These are phyloP conservation scores for Noctuana brunneofusca DNA, from an alignment of 2,888 invertebrate species.

Conservation along the genomic window DNA sequence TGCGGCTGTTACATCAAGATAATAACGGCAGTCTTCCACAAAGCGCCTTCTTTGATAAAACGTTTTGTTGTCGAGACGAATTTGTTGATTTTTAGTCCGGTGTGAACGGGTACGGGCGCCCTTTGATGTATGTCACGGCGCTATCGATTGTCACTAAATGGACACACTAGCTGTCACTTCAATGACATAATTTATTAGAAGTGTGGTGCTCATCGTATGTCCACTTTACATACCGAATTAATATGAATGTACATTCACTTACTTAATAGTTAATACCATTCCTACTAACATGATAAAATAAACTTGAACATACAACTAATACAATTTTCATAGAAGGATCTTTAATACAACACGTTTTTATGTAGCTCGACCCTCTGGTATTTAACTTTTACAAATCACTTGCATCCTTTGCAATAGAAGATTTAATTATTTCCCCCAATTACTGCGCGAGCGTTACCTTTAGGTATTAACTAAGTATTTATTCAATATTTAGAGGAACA, in stretches of 20 bases:
- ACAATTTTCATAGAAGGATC: not conserved
- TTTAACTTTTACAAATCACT: constrained; percentile 18
- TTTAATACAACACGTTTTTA: constrained; percentile 4
- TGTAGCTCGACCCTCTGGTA: constrained; percentile 2
- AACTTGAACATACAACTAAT: not conserved
- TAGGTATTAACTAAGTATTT: constrained; percentile 16
- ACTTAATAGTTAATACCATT: too few species aligned
- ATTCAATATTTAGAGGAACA: not conserved
- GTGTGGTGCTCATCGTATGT: not conserved
- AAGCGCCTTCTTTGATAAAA: constrained; percentile 66
- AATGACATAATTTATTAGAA: constrained; percentile 46
- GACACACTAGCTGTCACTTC: constrained; percentile 52
- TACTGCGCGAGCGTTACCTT: constrained; percentile 3
- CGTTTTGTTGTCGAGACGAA: constrained; percentile 55
- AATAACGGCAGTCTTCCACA: constrained; percentile 75
- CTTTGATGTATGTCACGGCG: constrained; percentile 50
- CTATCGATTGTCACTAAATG: constrained; percentile 62
- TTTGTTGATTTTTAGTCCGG: constrained; percentile 61
- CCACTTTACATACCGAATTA: not conserved
- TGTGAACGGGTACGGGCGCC: constrained; percentile 51
- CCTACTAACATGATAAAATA: not conserved
- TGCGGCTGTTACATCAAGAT: constrained; percentile 55
- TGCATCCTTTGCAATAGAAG: constrained; percentile 12
- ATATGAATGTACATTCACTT: not conserved
- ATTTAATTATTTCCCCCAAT: constrained; percentile 8